Base-by-base conservation (phyloP, 2,113 vertebrate genomes). In the Charina bottae region DNA sequence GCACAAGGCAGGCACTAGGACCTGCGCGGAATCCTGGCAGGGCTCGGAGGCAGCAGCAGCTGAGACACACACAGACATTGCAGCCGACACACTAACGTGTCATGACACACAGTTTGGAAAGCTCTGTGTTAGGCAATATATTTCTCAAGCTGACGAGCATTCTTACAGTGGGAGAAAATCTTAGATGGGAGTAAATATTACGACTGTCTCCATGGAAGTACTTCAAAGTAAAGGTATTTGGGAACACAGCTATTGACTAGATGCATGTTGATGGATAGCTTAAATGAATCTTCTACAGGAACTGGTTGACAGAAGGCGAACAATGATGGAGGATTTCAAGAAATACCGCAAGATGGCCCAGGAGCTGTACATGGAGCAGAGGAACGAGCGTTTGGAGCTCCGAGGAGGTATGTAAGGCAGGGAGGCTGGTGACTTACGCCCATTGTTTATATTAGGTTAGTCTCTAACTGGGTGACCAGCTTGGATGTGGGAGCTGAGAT, bases 321-420 rank as follows among this genome's bases (percentile, higher is more conserved):
- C 98, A 53, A 99, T 99, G 99, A 99, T 99, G 99, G 99, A 99
- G 12, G 99, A 99, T 10, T 99, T 99, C 97, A 97, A 97, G 2
- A 97, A 96, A 93, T 99, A 99, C 98, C 98, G 99, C 33, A 98
- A 99, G 95, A 95, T 95, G 94, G 97, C 99, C 0, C 97, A 96
- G 11, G 98, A 98, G 91, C 93, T 96, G 10, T 98, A 99, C 90
- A 94, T 97, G 96, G 98, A 99, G 91, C 99, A 99, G 97, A 99
- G 98, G 95, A 96, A 83, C 0, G 95, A 98, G 24, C 99, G 99
- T 33, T 96, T 99, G 2, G 99, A 99, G 78, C 98, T 99, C 46
- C 97, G 99, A 96, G 99, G 98, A 98, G 99, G 99, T 99, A 89
- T 84, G 90, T 0, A 2, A 0, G 13, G 0, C 2, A 0, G 54